Evolutionary conservation across 2,888 invertebrate species (phyloP).

Genomic region (Phengaris alcon): DNA sequence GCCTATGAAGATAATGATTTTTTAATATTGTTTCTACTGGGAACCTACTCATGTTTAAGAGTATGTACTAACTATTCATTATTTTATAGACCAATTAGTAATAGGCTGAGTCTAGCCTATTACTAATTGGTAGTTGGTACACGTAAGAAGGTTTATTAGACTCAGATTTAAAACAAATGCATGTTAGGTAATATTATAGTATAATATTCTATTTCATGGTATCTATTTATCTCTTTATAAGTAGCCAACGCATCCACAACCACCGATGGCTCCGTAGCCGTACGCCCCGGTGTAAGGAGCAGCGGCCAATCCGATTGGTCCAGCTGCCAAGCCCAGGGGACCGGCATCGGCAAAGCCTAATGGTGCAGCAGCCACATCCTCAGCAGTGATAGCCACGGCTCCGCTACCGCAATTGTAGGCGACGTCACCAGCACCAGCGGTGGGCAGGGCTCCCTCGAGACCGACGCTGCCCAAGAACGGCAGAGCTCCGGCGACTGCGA

Average conservation of each 20-base stretch:
- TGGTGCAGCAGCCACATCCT: constrained; percentile 33
- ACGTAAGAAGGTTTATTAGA: no score
- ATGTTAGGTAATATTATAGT: no score
- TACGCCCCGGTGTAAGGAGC: constrained; percentile 14
- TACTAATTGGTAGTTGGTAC: no score
- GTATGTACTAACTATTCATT: no score
- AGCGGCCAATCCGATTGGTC: neutral
- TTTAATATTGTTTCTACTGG: no score
- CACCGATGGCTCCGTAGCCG: constrained; percentile 33
- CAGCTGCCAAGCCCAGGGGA: constrained; percentile 1
- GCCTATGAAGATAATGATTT: no score
- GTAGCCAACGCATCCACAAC: constrained; percentile 39
- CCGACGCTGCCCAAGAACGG: constrained; percentile 46
- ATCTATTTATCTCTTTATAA: neutral
- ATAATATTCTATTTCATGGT: neutral
- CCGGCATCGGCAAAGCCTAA: constrained; percentile 28
- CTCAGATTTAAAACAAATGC: no score
- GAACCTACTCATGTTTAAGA: no score
- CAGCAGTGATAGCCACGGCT: constrained; percentile 40
- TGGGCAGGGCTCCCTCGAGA: constrained; percentile 42
- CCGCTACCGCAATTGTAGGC: constrained; percentile 44
- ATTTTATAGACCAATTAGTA: no score
- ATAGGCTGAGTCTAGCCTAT: no score
- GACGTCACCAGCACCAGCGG: constrained; percentile 43
- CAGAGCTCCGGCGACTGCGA: constrained; percentile 43